Conservation (phyloP, 2,797 vertebrate genomes). For the Chloroceryle inda region DNA sequence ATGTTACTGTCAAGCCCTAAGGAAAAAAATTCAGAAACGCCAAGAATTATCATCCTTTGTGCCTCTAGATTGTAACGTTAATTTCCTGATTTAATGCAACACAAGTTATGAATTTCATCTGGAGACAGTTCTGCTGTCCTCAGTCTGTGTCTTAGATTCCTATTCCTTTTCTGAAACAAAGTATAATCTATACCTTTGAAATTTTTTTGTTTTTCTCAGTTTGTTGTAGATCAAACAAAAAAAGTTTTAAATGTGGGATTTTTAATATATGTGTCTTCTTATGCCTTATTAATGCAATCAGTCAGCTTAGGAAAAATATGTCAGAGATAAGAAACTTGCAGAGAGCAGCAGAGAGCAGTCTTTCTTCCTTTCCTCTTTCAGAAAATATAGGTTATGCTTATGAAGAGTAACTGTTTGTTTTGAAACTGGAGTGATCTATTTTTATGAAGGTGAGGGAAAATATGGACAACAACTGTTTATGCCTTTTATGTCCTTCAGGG, state of each 20-base stretch:
- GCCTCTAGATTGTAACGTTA: background rate
- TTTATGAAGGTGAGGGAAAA: conserved; percentile 36
- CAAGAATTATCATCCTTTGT: background rate
- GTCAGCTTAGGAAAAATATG: conserved; percentile 23
- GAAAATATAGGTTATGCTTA: conserved; percentile 59
- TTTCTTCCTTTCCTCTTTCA: conserved; percentile 29
- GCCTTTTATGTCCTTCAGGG: background rate
- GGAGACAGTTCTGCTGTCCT: background rate
- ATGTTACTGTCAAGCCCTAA: conserved; percentile 1
- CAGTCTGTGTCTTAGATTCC: background rate
- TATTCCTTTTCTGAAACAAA: conserved; percentile 3
- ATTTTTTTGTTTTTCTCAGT: conserved; percentile 37
- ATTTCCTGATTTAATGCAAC: conserved; percentile 28
- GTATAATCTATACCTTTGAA: background rate
- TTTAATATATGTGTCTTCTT: conserved; percentile 41
- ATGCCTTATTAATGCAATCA: conserved; percentile 51
- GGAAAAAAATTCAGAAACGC: conserved; percentile 7
- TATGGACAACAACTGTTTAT: background rate
- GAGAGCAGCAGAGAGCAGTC: background rate
- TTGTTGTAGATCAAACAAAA: conserved; percentile 46
- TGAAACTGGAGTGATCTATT: conserved; percentile 28
- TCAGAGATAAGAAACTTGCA: conserved; percentile 41
- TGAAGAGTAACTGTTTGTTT: conserved; percentile 51
- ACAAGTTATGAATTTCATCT: conserved; percentile 1
- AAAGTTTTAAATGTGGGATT: conserved; percentile 8